Evolutionary conservation across 1,140 invertebrate species (phyloP).

Genomic region (Harlomillsia oculata): DNA sequence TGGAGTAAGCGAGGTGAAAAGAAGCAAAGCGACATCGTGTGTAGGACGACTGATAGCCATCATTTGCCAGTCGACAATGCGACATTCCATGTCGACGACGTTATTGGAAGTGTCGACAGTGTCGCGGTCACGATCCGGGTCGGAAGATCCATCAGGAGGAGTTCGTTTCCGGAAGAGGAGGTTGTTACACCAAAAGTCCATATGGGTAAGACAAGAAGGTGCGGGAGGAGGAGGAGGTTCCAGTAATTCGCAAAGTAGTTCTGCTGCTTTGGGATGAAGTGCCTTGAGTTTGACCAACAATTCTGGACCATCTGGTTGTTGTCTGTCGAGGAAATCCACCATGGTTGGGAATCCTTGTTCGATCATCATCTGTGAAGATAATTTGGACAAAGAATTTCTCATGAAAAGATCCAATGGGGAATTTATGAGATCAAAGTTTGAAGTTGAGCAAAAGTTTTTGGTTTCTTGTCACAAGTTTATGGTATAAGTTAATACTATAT

Average conservation of each 20-base stretch:
- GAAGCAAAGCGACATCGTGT: conserved; percentile 66
- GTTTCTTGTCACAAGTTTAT: too few species aligned
- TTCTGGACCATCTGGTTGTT: conserved; percentile 38
- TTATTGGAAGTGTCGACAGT: neutral
- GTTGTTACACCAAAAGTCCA: conserved; percentile 75
- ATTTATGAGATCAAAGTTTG: too few species aligned
- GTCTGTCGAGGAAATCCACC: conserved; percentile 55
- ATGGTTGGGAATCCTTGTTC: conserved; percentile 35
- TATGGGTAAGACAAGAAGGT: conserved; percentile 55
- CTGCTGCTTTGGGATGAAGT: conserved; percentile 32
- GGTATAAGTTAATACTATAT: too few species aligned
- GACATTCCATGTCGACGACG: conserved; percentile 43
- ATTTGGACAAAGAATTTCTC: neutral
- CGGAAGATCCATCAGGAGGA: conserved; percentile 38
- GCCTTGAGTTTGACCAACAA: conserved; percentile 22
- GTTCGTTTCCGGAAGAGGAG: conserved; percentile 53
- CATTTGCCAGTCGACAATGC: conserved; percentile 74
- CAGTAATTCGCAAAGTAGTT: conserved; percentile 30
- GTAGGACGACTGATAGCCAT: conserved; percentile 52
- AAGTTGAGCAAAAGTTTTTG: too few species aligned
- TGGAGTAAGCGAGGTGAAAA: conserved; percentile 64
- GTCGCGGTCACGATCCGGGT: conserved; percentile 37
- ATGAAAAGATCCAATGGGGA: neutral
- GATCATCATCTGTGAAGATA: conserved; percentile 29
- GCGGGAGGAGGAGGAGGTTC: conserved; percentile 42